These are phyloP conservation scores for Plemyria rubiginata DNA, from an alignment of 2,888 invertebrate species.

Conservation along the genomic window DNA sequence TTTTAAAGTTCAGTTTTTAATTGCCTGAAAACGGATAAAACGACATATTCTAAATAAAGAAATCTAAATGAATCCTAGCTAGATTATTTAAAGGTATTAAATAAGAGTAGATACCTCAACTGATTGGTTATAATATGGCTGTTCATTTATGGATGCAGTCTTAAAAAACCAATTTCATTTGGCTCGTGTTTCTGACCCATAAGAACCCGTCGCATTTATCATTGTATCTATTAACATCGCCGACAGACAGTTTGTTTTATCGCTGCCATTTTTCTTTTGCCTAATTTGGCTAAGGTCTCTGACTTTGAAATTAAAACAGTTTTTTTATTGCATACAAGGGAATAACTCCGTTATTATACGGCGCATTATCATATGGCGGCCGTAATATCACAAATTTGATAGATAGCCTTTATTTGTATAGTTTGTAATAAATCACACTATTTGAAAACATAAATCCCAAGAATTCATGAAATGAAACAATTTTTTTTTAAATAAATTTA, in stretches of 20 bases:
- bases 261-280: constrained; percentile 47
- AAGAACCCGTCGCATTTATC: constrained; percentile 47
- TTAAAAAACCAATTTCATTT: constrained; percentile 12
- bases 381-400: too few relatives aligned
- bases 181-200: constrained; percentile 12
- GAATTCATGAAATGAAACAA: background rate
- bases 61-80: too few relatives aligned
- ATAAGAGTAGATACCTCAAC: too few relatives aligned
- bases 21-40: too few relatives aligned
- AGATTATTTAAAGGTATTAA: too few relatives aligned
- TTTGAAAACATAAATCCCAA: background rate
- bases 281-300: constrained; percentile 33
- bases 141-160: background rate
- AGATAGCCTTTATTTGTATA: background rate
- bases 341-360: background rate
- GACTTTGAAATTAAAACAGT: constrained; percentile 21
- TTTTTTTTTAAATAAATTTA: constrained; percentile 5
- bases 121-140: too few relatives aligned
- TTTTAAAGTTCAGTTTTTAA: too few relatives aligned
- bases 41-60: too few relatives aligned
- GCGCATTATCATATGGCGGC: too few relatives aligned
- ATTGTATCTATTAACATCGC: constrained; percentile 47
- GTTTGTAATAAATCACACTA: background rate
- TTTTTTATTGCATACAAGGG: background rate
- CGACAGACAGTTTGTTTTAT: constrained; percentile 46